phyloP scores from a whole-genome alignment of 2,888 invertebrate genomes.

The Drosophila koepferae region DNA sequence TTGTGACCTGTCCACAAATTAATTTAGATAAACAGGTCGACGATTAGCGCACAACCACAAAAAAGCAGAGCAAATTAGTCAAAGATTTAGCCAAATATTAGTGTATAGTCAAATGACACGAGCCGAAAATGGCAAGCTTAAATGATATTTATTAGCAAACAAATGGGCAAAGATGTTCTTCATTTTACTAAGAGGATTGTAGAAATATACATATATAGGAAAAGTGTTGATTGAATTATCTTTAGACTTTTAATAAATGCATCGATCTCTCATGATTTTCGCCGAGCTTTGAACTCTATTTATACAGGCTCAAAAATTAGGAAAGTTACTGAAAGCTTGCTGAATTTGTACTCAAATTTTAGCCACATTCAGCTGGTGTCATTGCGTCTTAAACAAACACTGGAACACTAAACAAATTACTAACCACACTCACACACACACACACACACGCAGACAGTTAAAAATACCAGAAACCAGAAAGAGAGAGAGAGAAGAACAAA shows the following conservation, averaged over 20 bases:
- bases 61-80: conserved; percentile 50
- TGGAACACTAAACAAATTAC: conserved; percentile 9
- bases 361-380: conserved; percentile 37
- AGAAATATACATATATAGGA: no score
- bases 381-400: conserved; percentile 14
- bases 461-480: background rate
- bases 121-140: conserved; percentile 11
- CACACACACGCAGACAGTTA: conserved; percentile 2
- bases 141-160: background rate
- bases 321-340: background rate
- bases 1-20: conserved; percentile 60
- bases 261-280: background rate
- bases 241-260: background rate
- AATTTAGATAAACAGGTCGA: conserved; percentile 50
- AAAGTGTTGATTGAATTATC: background rate
- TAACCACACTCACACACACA: conserved; percentile 18
- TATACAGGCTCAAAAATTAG: no score
- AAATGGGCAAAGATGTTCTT: background rate
- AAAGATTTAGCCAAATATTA: conserved; percentile 30
- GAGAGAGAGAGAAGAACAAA: background rate
- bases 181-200: no score
- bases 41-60: conserved; percentile 43
- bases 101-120: conserved; percentile 39
- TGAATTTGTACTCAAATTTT: background rate
- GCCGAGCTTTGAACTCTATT: no score